These are phyloP conservation scores for Radopholus similis DNA, from an alignment of 1,140 invertebrate genomes.

Conservation along the genomic window DNA sequence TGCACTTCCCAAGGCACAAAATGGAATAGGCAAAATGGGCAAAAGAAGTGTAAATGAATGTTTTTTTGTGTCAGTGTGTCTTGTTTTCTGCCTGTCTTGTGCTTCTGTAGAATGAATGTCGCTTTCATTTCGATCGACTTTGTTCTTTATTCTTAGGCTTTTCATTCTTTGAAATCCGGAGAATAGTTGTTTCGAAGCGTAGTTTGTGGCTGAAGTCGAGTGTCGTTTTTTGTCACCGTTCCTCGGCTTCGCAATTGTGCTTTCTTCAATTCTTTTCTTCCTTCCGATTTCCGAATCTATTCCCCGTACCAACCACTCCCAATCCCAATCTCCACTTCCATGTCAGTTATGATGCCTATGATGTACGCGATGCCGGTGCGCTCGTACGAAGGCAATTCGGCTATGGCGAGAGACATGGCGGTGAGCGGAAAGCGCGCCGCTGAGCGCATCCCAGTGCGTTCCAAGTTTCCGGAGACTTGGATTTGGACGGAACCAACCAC, in stretches of 20 bases:
- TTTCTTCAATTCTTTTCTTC: background rate
- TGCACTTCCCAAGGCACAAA: no score
- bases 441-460: constrained; percentile 3
- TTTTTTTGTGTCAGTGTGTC: background rate
- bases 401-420: background rate
- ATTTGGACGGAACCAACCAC: constrained; percentile 44
- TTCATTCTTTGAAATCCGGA: no score
- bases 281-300: background rate
- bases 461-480: constrained; percentile 49
- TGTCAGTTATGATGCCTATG: constrained; percentile 1
- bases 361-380: constrained; percentile 5
- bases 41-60: background rate
- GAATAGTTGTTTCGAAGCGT: no score
- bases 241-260: background rate
- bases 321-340: no score
- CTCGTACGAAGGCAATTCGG: background rate
- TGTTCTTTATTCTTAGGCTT: background rate
- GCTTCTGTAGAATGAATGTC: background rate
- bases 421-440: background rate
- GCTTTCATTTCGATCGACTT: background rate
- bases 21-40: no score
- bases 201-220: background rate
- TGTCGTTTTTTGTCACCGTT: background rate
- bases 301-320: no score
- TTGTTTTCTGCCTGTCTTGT: background rate